Base-by-base conservation (phyloP, 2,797 vertebrate genomes). In the Scomberomorus guttatus region DNA sequence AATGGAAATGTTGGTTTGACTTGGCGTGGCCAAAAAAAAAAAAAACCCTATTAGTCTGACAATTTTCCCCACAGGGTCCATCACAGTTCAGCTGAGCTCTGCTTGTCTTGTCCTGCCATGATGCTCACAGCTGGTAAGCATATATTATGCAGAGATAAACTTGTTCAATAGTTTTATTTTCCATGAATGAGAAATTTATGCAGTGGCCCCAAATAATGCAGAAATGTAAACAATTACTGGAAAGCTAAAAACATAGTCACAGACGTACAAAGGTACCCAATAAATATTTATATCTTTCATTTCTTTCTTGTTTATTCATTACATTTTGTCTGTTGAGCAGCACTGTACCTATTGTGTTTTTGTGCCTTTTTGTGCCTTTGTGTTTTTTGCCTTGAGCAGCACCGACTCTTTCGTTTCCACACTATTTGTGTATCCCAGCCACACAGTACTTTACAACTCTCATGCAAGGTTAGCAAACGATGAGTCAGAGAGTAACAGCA, bases 61-160 rank as follows among this genome's bases (percentile, higher is more conserved):
- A 46, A 5, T 44, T 55, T 77, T 42, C 61, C 18, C 67, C 17
- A 46, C 81, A 61, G 64, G 60, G 74, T 77, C 55, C 1, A 59
- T 57, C 73, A 44, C 14, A 75, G 54, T 59, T 75, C 61, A 79
- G 82, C 1, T 63, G 83, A 67, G 80, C 39, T 44, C 6, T 2
- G 56, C 64, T 56, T n/a, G 42, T 18, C 42, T 27, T 11, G 44
- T 76, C 72, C 22, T 59, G 51, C 24, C 24, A 20, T 46, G 48
- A 18, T 14, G 5, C 46, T 79, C 62, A 54, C 52, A 72, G 74
- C 32, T 60, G 57, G 44, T 20, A 27, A 60, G 42, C 60, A 14
- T 50, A 56, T 34, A 69, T 62, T 2, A 32, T 32, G 29, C 25
- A 6, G 13, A 12, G 12, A 20, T 24, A 3, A 29, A 22, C 11